Evolutionary conservation across 2,888 invertebrate species (phyloP).

Genomic region (Uropetala carovei): DNA sequence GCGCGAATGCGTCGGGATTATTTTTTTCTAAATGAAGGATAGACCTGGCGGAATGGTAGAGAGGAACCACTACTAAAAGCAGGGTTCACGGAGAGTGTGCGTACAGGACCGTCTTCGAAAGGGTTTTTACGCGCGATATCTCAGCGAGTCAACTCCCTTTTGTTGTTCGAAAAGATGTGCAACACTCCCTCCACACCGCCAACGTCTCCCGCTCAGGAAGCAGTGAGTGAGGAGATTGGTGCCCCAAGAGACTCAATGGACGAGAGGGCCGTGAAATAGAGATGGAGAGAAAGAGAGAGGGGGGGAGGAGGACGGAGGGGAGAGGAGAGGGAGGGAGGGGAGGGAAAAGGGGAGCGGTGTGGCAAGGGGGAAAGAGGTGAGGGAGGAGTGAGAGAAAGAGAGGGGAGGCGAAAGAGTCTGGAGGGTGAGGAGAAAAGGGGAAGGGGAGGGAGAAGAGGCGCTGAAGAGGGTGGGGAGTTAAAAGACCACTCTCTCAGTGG

Average conservation of each 20-base stretch:
- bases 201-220: slow-evolving; percentile 57
- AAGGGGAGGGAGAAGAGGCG: not conserved
- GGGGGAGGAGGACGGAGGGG: not conserved
- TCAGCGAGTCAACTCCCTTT: not conserved
- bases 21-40: not conserved
- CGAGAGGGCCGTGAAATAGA: slow-evolving; percentile 55
- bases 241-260: slow-evolving; percentile 54
- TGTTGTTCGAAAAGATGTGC: slow-evolving; percentile 36
- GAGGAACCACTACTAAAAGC: no score
- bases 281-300: not conserved
- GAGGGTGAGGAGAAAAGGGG: not conserved
- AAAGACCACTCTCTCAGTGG: slow-evolving; percentile 47
- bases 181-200: slow-evolving; percentile 44
- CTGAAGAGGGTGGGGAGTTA: not conserved
- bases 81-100: not conserved
- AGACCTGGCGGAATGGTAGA: not conserved
- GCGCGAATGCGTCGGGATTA: not conserved
- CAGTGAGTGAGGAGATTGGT: slow-evolving; percentile 52
- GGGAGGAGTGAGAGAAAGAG: not conserved
- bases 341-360: no score
- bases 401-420: not conserved
- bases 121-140: not conserved
- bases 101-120: no score
- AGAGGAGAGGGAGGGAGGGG: not conserved
- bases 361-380: not conserved